These are phyloP conservation scores for Perca flavescens DNA, from an alignment of 2,113 vertebrate species.

Conservation along the genomic window DNA sequence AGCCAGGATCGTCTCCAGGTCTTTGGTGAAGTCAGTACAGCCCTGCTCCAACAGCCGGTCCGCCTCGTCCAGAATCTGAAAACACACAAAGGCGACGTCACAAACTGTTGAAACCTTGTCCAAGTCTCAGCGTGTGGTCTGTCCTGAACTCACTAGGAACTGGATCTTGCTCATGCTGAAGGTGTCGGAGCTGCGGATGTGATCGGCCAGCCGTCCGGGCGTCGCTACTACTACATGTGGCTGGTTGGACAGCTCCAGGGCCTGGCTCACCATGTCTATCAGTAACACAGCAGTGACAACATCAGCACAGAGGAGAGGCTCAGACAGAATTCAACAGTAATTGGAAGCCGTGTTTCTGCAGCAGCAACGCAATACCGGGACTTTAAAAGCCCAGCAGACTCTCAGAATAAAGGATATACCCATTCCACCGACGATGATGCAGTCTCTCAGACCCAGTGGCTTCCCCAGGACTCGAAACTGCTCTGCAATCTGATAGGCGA, in stretches of 20 bases:
- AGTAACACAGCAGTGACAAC: neutral
- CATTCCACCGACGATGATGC: constrained; percentile 94
- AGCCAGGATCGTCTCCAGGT: constrained; percentile 91
- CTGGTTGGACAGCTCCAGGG: constrained; percentile 89
- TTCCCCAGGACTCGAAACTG: constrained; percentile 95
- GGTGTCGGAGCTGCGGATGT: constrained; percentile 92
- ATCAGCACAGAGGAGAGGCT: neutral
- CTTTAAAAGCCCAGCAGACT: neutral
- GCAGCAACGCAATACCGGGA: neutral
- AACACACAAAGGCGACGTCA: neutral
- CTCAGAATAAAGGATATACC: constrained; percentile 78
- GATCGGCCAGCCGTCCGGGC: constrained; percentile 92
- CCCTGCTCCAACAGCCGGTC: constrained; percentile 95
- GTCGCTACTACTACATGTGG: constrained; percentile 95
- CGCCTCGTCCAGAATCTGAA: constrained; percentile 94
- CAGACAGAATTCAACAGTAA: neutral
- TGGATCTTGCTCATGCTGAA: constrained; percentile 89
- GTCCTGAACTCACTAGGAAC: constrained; percentile 87
- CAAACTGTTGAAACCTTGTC: neutral
- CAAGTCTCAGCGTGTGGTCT: neutral
- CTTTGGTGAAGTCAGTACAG: constrained; percentile 91
- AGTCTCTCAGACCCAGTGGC: constrained; percentile 92
- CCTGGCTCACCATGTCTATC: constrained; percentile 94
- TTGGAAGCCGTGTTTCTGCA: neutral
- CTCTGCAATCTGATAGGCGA: constrained; percentile 96